These are phyloP conservation scores for Idaea aversata DNA, from an alignment of 2,888 invertebrate species.

Conservation along the genomic window DNA sequence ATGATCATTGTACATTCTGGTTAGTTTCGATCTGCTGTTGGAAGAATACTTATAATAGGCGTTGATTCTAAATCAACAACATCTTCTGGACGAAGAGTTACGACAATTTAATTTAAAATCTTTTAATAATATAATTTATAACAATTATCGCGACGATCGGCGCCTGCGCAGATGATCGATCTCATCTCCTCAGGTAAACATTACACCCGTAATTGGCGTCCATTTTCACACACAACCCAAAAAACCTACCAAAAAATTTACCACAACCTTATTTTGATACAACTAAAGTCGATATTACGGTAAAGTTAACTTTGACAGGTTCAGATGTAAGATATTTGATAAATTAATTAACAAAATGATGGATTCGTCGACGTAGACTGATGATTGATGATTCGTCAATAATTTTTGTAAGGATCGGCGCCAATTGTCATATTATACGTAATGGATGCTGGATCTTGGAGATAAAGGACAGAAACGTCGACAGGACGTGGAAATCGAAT, in stretches of 20 bases:
- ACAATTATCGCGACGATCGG: constrained; percentile 36
- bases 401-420: constrained; percentile 41
- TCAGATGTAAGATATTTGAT: constrained; percentile 32
- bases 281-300: constrained; percentile 27
- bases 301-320: constrained; percentile 15
- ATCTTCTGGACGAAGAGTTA: neutral
- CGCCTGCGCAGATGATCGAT: constrained; percentile 56
- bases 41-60: neutral
- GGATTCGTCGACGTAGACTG: constrained; percentile 42
- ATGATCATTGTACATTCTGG: neutral
- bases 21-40: neutral
- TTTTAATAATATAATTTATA: constrained; percentile 18
- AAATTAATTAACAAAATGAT: constrained; percentile 60
- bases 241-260: constrained; percentile 10
- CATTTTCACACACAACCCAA: constrained; percentile 35
- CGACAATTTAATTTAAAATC: neutral
- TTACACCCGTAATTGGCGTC: constrained; percentile 45
- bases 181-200: constrained; percentile 47
- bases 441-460: constrained; percentile 12
- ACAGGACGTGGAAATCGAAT: neutral
- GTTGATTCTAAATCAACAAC: constrained; percentile 37
- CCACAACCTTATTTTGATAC: constrained; percentile 5
- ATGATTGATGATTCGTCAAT: constrained; percentile 70
- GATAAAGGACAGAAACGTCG: neutral
- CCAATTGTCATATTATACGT: constrained; percentile 44